Conservation (phyloP, 2,113 vertebrate genomes). For the Ovibos moschatus region DNA sequence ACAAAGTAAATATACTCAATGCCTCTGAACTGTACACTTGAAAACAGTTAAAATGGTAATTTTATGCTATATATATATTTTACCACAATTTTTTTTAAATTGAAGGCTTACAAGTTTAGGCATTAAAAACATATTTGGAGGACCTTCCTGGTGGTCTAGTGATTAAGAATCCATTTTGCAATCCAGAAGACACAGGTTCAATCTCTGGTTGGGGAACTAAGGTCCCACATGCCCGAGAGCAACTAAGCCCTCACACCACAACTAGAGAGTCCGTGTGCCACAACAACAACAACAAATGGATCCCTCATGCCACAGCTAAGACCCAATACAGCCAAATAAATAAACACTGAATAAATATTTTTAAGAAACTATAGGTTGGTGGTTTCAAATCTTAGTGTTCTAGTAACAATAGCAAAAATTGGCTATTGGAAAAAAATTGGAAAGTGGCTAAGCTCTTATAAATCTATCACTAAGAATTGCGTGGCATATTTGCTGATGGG, state of each 20-base stretch:
- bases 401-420: constrained; percentile 17
- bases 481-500: neutral
- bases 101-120: neutral
- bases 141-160: neutral
- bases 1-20: neutral
- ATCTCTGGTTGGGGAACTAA: neutral
- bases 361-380: neutral
- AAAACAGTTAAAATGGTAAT: neutral
- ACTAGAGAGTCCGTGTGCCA: neutral
- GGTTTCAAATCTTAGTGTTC: neutral
- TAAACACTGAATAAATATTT: neutral
- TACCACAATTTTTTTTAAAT: neutral
- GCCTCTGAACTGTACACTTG: neutral
- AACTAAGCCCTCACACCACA: neutral
- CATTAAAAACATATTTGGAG: neutral
- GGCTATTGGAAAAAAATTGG: neutral
- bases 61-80: neutral
- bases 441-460: neutral
- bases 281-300: neutral
- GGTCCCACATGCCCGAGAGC: neutral
- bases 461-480: neutral
- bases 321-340: neutral
- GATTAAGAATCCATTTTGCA: neutral
- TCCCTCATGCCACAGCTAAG: neutral
- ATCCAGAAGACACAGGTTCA: neutral